phyloP scores from a whole-genome alignment of 2,113 vertebrate genomes.

The Cyprinodon brontotheroides region DNA sequence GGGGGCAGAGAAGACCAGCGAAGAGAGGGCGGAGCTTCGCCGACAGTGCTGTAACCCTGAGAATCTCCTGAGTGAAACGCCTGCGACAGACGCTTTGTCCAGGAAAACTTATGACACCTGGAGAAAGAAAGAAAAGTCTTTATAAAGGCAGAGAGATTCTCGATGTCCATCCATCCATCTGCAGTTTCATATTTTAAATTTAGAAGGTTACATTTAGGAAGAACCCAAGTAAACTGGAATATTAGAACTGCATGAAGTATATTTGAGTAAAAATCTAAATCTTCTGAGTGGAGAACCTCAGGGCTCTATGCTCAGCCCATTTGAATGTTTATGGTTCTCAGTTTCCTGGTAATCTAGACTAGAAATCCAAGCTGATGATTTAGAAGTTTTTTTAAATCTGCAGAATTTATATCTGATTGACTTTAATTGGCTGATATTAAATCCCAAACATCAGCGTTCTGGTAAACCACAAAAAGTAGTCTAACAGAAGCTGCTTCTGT shows the following conservation, averaged over 20 bases:
- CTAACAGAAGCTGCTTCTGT: neutral
- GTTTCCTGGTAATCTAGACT: neutral
- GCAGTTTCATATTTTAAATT: too few species aligned
- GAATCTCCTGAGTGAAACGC: slow-evolving; percentile 68
- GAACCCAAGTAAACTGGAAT: too few species aligned
- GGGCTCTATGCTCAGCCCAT: too few species aligned
- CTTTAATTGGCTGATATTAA: neutral
- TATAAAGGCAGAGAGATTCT: neutral
- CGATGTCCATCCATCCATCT: neutral
- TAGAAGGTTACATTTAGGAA: too few species aligned
- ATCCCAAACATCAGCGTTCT: neutral
- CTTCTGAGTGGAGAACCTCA: too few species aligned
- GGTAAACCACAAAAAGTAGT: neutral
- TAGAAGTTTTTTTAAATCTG: neutral
- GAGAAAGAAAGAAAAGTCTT: neutral
- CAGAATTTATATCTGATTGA: too few species aligned
- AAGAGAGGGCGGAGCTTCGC: slow-evolving; percentile 57
- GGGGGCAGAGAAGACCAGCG: slow-evolving; percentile 73
- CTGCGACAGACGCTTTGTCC: slow-evolving; percentile 66
- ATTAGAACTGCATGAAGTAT: too few species aligned
- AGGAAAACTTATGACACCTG: slow-evolving; percentile 59
- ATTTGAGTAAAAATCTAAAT: too few species aligned
- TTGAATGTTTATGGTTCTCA: neutral
- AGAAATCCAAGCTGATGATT: neutral
- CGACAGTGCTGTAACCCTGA: slow-evolving; percentile 87